Evolutionary conservation across 2,888 invertebrate genomes (phyloP), one percentile per base, ranked within the genome.

Genomic region (Cerastis rubricosa): DNA sequence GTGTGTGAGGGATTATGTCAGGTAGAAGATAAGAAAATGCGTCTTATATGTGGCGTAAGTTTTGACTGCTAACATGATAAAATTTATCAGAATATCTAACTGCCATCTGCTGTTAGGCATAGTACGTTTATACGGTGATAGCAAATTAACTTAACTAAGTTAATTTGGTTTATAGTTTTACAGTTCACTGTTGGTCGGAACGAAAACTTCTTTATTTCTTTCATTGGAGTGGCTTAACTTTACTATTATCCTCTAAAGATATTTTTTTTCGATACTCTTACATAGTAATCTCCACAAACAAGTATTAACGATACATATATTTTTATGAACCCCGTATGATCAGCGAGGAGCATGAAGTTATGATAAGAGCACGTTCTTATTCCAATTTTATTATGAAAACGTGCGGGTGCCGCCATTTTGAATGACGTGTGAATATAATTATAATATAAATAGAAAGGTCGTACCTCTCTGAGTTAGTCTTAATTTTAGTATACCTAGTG

Each of bases 331-430:
- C 47, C 43, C 47, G 22, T 49, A 25, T 54, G 51, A 54, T 54
- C 69, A 63, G 78, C 51, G 35, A 19, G 8, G 25, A 35, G 25
- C 19, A 54, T 64, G 35, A 79, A 79, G 64, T 57, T 54, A 79
- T 64, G n/a, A 54, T 51, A 78, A 22, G 45, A 80, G 66, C 80
- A 80, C 61, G 73, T 80, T 73, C 40, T 29, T 69, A 54, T 47
- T 59, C 19, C 54, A 81, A 76, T 81, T 70, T 76, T 67, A 76
- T 49, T 67, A 59, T 45, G 47, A 35, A 70, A 68, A 82, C 82
- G 51, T 73, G 66, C 40, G 25, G 45, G 40, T 40, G 66, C 14
- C 40, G 66, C 66, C 74, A 80, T 61, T 80, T 80, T 51, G 25
- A 72, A 65, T 80, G 17, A 49, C 35, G 54, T 72, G 72, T 59